A percentile compares a stretch with the other conserved stretches of the same genome.
These are phyloP conservation scores for Macrotus californicus DNA, from an alignment of 2,113 vertebrate genomes.

Conservation along the genomic window DNA sequence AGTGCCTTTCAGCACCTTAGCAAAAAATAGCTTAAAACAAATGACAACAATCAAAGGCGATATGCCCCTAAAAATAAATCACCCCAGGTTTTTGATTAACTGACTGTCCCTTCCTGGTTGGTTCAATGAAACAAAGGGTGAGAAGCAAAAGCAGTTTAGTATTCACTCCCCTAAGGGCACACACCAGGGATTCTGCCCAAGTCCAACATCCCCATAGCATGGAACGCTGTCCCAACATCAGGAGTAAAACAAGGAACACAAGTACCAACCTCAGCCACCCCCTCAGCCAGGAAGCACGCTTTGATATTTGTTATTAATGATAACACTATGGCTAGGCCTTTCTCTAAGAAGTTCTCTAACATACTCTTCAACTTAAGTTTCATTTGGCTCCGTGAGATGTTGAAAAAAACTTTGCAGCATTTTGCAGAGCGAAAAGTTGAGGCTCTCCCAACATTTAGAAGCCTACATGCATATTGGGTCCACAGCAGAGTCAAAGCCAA, in stretches of 20 bases:
- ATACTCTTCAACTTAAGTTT: not conserved
- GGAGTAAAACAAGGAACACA: not conserved
- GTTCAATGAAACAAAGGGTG: slow-evolving; percentile 17
- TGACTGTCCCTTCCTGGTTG: slow-evolving; percentile 20
- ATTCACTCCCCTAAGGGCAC: not conserved
- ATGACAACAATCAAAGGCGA: slow-evolving; percentile 47
- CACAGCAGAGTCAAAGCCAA: not conserved
- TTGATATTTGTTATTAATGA: not conserved
- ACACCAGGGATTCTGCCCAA: not conserved
- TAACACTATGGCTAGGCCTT: not conserved
- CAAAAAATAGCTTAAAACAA: slow-evolving; percentile 43
- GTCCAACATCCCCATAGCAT: not conserved
- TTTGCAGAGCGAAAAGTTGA: not conserved
- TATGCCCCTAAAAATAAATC: slow-evolving; percentile 29
- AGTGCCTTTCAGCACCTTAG: slow-evolving; percentile 47
- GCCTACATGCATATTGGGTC: not conserved
- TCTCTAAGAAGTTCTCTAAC: not conserved
- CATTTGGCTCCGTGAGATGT: not conserved
- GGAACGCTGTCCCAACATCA: not conserved
- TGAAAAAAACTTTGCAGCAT: not conserved
- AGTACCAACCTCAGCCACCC: not conserved
- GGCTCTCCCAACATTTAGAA: not conserved
- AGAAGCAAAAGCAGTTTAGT: not conserved
- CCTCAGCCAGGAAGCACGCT: not conserved
- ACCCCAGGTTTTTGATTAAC: not conserved